These are phyloP conservation scores for Apolygus lucorum DNA, from an alignment of 1,140 invertebrate species.

Conservation along the genomic window DNA sequence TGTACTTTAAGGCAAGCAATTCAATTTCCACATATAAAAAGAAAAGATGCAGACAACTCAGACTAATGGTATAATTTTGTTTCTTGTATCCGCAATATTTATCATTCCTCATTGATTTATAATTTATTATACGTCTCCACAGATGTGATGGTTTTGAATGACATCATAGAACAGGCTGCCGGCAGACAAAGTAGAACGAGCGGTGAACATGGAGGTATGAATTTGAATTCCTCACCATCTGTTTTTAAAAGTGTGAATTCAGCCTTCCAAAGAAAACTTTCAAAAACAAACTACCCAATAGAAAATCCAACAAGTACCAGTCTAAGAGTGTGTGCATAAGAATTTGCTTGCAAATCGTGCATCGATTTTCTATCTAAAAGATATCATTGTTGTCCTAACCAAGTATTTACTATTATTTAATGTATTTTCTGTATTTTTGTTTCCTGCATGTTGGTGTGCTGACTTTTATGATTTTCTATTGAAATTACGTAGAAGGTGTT, in stretches of 20 bases:
- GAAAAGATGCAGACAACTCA: no score
- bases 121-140: slow-evolving; percentile 32
- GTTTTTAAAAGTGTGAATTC: background rate
- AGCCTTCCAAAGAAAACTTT: no score
- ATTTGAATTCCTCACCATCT: slow-evolving; percentile 8
- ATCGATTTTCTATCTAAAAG: background rate
- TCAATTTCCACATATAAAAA: no score
- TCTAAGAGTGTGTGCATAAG: slow-evolving; percentile 5
- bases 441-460: slow-evolving; percentile 5
- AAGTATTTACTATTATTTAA: background rate
- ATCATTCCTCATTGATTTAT: background rate
- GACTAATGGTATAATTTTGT: no score
- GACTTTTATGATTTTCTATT: slow-evolving; percentile 10
- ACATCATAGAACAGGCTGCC: slow-evolving; percentile 92
- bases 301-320: background rate
- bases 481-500: no score
- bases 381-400: background rate
- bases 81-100: no score
- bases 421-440: background rate
- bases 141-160: slow-evolving; percentile 97
- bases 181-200: slow-evolving; percentile 72
- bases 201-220: slow-evolving; percentile 77
- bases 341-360: slow-evolving; percentile 2
- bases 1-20: no score
- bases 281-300: no score